phyloP scores from a whole-genome alignment of 2,888 invertebrate genomes.

The Phengaris arion region DNA sequence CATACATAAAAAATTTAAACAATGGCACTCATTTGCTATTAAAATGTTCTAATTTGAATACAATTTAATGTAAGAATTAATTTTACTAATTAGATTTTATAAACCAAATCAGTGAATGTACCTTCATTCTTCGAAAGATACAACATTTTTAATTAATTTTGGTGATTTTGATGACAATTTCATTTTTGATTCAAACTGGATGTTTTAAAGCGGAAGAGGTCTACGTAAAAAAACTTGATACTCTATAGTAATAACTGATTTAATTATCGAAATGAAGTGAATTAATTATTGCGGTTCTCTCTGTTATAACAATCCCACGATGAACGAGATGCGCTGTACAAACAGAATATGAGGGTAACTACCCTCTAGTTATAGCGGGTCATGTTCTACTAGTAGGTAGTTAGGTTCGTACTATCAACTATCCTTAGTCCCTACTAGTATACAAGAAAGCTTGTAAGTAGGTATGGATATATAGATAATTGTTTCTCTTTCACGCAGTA shows the following conservation, averaged over 20 bases:
- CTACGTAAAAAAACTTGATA: background rate
- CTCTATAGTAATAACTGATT: background rate
- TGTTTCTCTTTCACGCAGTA: too few species aligned
- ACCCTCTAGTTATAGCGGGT: too few species aligned
- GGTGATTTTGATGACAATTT: too few species aligned
- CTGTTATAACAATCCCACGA: background rate
- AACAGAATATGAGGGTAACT: background rate
- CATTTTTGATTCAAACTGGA: too few species aligned
- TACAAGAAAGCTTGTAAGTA: background rate
- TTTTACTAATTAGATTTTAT: slow-evolving; percentile 1
- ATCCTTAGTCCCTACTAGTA: background rate
- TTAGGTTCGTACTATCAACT: background rate
- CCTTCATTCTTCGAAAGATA: too few species aligned
- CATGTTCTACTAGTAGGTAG: too few species aligned
- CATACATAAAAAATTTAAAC: background rate
- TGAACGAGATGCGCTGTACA: background rate
- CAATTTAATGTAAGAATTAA: slow-evolving; percentile 4
- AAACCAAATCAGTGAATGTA: background rate
- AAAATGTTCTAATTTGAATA: slow-evolving; percentile 8
- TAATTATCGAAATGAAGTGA: background rate
- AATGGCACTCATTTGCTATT: slow-evolving; percentile 17
- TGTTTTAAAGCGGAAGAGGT: background rate
- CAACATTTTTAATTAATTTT: too few species aligned
- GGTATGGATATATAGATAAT: too few species aligned
- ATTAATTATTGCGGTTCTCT: background rate